Base-by-base conservation (phyloP, 2,888 invertebrate genomes). In the Netelia virgata region DNA sequence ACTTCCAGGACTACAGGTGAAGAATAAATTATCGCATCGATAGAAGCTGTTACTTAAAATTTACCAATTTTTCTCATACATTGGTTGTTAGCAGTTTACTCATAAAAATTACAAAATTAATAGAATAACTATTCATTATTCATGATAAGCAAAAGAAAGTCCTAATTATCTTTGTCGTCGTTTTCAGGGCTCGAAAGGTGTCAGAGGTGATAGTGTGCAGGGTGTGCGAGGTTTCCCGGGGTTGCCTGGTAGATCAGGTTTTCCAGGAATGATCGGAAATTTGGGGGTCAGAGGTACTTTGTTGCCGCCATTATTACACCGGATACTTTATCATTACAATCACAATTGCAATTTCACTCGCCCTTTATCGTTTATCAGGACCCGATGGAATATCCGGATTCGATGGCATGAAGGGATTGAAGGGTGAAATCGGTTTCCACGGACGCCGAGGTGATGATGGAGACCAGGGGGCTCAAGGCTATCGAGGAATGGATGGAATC, bases 171-270 rank as follows among this genome's bases (percentile, higher is more conserved):
- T 20, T 59, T 18, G 59, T 81, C 10, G 28, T 41, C 59, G 53
- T 74, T 70, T 77, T 61, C 68, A 93, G 91, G 94, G 94, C 14
- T 87, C 93, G 77, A 93, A 95, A 93, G 94, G 94, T 50, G 90
- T 91, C 76, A 89, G 94, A 64, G 94, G 95, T 50, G 94, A 92
- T 79, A 96, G 95, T 73, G 88, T 93, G 36, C 92, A 94, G 69
- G 96, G 96, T 20, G 53, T 76, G n/a, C 90, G 94, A 83, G 97
- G 97, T n/a, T 91, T 91, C 16, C 94, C 94, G n/a, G 95, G 95
- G 80, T 87, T 91, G 9, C 90, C 93, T 23, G 96, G 97, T 69
- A 90, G 91, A 66, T 92, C 93, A 76, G 97, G 96, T 86, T 91
- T 93, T n/a, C 91, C 91, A 43, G 95, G 95, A 69, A 87, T 89